Percentiles rank a stretch among this genome's conserved stretches.
These are phyloP conservation scores for Netelia virgata DNA, from an alignment of 2,888 invertebrate species.

Conservation along the genomic window DNA sequence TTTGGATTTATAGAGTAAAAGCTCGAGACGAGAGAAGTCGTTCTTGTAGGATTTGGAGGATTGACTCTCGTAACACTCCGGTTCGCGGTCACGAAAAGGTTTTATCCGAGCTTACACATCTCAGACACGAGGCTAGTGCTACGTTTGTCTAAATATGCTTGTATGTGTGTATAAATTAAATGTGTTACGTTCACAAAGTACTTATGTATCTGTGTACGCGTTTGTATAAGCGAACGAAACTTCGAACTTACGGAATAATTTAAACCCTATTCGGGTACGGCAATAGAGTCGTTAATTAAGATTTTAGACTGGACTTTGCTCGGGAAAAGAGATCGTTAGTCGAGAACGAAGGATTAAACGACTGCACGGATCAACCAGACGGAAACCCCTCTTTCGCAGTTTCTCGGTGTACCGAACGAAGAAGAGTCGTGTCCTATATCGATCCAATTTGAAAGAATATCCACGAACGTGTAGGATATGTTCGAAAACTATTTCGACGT, in stretches of 20 bases:
- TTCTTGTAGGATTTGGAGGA: constrained; percentile 23
- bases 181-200: constrained; percentile 11
- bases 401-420: neutral
- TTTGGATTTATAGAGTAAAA: constrained; percentile 48
- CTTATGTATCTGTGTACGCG: neutral
- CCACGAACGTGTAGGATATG: too few relatives aligned
- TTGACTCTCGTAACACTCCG: constrained; percentile 7
- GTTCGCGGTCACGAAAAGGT: constrained; percentile 42
- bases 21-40: constrained; percentile 28
- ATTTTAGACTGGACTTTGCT: constrained; percentile 15
- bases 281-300: constrained; percentile 52
- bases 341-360: constrained; percentile 6
- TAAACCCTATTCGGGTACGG: constrained; percentile 17
- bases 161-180: constrained; percentile 34
- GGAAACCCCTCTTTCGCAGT: neutral
- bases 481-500: too few relatives aligned
- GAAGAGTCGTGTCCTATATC: neutral
- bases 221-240: neutral
- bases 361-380: constrained; percentile 17
- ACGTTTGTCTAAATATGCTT: neutral
- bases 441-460: neutral
- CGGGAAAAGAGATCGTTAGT: neutral
- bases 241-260: constrained; percentile 40
- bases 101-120: constrained; percentile 49
- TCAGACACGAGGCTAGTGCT: neutral